These are phyloP conservation scores for Conops quadrifasciatus DNA, from an alignment of 2,888 invertebrate genomes.

Conservation along the genomic window DNA sequence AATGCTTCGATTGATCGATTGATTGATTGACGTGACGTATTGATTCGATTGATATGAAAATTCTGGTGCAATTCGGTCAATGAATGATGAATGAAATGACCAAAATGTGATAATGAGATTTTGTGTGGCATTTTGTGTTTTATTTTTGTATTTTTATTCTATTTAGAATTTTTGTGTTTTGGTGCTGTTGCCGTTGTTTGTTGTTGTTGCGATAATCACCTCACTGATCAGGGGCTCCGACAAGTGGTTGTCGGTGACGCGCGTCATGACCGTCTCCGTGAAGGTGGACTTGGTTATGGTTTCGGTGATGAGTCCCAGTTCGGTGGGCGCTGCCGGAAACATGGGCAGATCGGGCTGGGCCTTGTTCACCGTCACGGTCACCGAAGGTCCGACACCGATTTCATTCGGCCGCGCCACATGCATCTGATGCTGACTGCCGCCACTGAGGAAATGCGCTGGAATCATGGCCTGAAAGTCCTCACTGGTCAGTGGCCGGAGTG, in stretches of 20 bases:
- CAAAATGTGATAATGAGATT: conserved; percentile 11
- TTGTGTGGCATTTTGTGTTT: not conserved
- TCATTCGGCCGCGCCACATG: conserved; percentile 65
- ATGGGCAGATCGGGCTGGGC: conserved; percentile 73
- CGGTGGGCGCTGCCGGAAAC: conserved; percentile 84
- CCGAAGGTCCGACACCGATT: conserved; percentile 66
- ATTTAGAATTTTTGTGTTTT: conserved; percentile 44
- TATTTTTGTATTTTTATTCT: conserved; percentile 39
- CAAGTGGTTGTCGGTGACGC: conserved; percentile 92
- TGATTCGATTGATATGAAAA: not conserved
- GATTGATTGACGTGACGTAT: not conserved
- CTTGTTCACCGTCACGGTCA: conserved; percentile 88
- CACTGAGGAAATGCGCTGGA: conserved; percentile 87
- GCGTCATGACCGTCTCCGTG: conserved; percentile 93
- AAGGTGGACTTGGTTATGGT: conserved; percentile 95
- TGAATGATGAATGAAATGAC: conserved; percentile 26
- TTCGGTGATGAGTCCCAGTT: conserved; percentile 89
- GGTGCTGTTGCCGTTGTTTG: conserved; percentile 36
- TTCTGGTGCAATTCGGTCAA: conserved; percentile 25
- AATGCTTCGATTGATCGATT: too few species aligned
- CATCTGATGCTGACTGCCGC: conserved; percentile 76
- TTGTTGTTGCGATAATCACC: conserved; percentile 70
- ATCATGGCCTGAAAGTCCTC: conserved; percentile 96
- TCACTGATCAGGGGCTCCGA: conserved; percentile 86
- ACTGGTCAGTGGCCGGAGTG: conserved; percentile 86